phyloP scores from a whole-genome alignment of 1,140 invertebrate species.

The Magallana ariakensis region DNA sequence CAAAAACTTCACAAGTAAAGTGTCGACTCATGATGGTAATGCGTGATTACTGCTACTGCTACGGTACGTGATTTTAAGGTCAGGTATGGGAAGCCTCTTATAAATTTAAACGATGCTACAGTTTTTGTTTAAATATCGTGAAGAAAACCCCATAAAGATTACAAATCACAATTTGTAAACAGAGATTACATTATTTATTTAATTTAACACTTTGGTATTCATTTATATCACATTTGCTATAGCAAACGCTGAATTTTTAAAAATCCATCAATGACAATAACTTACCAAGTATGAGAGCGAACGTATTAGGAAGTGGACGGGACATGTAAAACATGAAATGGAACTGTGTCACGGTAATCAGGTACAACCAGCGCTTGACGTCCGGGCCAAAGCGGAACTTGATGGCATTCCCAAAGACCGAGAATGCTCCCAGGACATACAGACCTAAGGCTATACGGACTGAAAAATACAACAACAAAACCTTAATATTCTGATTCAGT shows the following conservation, averaged over 20 bases:
- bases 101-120: too few relatives aligned
- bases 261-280: slow-evolving; percentile 38
- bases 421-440: slow-evolving; percentile 87
- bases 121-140: not conserved
- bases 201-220: too few relatives aligned
- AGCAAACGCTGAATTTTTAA: not conserved
- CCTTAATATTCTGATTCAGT: too few relatives aligned
- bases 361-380: slow-evolving; percentile 90
- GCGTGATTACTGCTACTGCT: too few relatives aligned
- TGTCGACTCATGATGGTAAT: too few relatives aligned
- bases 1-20: too few relatives aligned
- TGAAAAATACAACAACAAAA: slow-evolving; percentile 81
- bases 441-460: slow-evolving; percentile 90
- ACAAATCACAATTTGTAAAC: too few relatives aligned
- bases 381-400: slow-evolving; percentile 87
- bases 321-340: slow-evolving; percentile 99
- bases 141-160: not conserved
- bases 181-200: too few relatives aligned
- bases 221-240: not conserved
- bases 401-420: slow-evolving; percentile 83
- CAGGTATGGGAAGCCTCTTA: too few relatives aligned
- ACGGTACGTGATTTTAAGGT: too few relatives aligned
- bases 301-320: slow-evolving; percentile 96
- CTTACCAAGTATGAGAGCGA: slow-evolving; percentile 94
- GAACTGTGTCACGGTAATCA: slow-evolving; percentile 94